Conservation (phyloP, 2,797 vertebrate genomes). For the Sparus aurata region DNA sequence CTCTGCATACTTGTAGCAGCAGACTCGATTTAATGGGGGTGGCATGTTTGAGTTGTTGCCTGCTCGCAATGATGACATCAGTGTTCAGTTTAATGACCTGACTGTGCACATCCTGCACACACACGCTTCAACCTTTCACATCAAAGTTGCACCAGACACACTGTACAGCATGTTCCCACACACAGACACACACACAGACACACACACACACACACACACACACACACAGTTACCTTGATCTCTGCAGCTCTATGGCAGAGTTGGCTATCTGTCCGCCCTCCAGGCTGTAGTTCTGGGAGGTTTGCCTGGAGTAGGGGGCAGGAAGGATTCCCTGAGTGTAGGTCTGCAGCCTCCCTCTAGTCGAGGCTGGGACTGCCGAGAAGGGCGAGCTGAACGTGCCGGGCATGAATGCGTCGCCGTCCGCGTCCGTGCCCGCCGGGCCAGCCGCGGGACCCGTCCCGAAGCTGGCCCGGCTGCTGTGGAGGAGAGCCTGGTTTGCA, state of each 20-base stretch:
- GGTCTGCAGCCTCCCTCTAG: constrained; percentile 93
- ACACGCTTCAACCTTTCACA: neutral
- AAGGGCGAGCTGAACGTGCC: constrained; percentile 84
- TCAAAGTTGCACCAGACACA: neutral
- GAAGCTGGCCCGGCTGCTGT: constrained; percentile 64
- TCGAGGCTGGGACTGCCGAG: constrained; percentile 81
- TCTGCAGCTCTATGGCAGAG: constrained; percentile 92
- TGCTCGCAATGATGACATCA: constrained; percentile 20
- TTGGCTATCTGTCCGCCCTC: constrained; percentile 88
- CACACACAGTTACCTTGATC: constrained; percentile 88
- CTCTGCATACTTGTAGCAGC: neutral
- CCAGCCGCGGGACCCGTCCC: constrained; percentile 67
- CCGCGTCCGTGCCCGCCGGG: constrained; percentile 67
- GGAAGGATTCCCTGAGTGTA: constrained; percentile 95
- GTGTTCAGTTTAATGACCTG: constrained; percentile 15
- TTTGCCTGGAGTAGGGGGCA: constrained; percentile 87
- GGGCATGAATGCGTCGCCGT: constrained; percentile 85
- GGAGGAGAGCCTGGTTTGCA: constrained; percentile 83
- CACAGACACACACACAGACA: neutral
- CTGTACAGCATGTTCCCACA: constrained; percentile 5
- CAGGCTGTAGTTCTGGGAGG: constrained; percentile 87
- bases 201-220: constrained; percentile 1
- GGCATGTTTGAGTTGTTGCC: neutral
- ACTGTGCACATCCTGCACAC: constrained; percentile 41
- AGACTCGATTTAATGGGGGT: neutral